Base-by-base conservation (phyloP, 2,888 invertebrate genomes). In the Falcaria lacertinaria region DNA sequence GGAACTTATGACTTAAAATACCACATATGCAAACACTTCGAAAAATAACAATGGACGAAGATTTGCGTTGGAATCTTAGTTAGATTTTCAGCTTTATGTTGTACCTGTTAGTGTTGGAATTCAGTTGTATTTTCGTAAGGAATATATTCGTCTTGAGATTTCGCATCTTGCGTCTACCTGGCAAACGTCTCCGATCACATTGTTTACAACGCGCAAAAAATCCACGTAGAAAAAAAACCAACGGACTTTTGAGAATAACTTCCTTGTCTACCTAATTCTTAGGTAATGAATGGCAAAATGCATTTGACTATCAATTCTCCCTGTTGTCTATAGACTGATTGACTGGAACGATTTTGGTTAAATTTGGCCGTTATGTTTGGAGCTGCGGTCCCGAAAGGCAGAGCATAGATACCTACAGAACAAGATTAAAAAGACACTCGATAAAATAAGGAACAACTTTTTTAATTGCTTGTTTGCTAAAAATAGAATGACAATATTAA, bases 101-200 rank as follows among this genome's bases (percentile, higher is more conserved):
- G 0, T 2, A 11, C 3, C 13, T 0, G 0, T 42, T 66, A 64
- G 45, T 48, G 60, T 47, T 40, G 22, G 44, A 40, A 39, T 44
- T 57, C 2, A 11, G 11, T 6, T 44, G 22, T 22, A 42, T 57
- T 62, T 57, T 56, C 14, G n/a, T n/a, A n/a, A 22, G 14, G 19
- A 19, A 5, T 37, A 14, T 50, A 41, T 49, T 54, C 75, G 80
- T 80, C 85, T 84, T 81, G 84, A 83, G 84, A 77, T 74, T 73
- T 76, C 69, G 71, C 83, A 85, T 87, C 85, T 87, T 86, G 77
- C 76, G 59, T 64, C 66, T 85, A 88, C 88, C 88, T 87, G 87
- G 61, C 47, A 61, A 62, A 72, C 69, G 69, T 74, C 79, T 78
- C 79, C 58, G 60, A 41, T 45, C 37, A 37, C 61, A 68, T 82